Evolutionary conservation across 2,888 invertebrate genomes (phyloP).

Genomic region (Andrena bucephala): DNA sequence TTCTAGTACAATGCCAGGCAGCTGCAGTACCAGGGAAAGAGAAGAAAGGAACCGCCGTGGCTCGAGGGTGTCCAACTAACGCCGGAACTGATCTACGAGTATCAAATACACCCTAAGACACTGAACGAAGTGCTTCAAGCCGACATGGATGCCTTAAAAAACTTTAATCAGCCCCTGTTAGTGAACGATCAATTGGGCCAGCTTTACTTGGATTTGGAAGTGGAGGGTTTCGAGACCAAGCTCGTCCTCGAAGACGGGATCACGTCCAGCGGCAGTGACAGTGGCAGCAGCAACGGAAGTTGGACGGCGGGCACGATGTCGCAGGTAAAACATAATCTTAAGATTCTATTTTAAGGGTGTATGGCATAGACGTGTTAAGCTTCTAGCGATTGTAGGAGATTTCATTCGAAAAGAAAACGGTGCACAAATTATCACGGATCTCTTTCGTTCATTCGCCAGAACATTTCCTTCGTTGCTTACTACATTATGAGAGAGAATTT

Average conservation of each 20-base stretch:
- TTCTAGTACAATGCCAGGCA: constrained; percentile 41
- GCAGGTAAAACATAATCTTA: constrained; percentile 77
- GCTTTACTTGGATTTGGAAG: constrained; percentile 89
- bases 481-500: not conserved
- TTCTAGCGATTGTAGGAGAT: constrained; percentile 16
- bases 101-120: constrained; percentile 87
- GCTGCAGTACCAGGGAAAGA: constrained; percentile 58
- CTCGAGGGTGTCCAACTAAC: constrained; percentile 89
- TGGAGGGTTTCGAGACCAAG: constrained; percentile 87
- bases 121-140: constrained; percentile 88
- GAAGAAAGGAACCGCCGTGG: constrained; percentile 88
- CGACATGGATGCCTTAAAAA: constrained; percentile 87
- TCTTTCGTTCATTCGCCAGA: not conserved
- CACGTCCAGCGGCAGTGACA: constrained; percentile 86
- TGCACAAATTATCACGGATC: not conserved
- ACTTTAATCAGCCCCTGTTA: constrained; percentile 87
- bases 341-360: not conserved
- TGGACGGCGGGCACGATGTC: constrained; percentile 74
- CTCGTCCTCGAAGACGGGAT: constrained; percentile 88
- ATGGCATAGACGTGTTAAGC: not conserved
- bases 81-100: constrained; percentile 89
- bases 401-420: not conserved
- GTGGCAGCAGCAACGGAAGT: constrained; percentile 80
- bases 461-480: too few species aligned
- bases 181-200: constrained; percentile 91